Evolutionary conservation across 2,113 vertebrate species (phyloP), one percentile per base, ranked within the genome.

Genomic region (Hippocampus zosterae): DNA sequence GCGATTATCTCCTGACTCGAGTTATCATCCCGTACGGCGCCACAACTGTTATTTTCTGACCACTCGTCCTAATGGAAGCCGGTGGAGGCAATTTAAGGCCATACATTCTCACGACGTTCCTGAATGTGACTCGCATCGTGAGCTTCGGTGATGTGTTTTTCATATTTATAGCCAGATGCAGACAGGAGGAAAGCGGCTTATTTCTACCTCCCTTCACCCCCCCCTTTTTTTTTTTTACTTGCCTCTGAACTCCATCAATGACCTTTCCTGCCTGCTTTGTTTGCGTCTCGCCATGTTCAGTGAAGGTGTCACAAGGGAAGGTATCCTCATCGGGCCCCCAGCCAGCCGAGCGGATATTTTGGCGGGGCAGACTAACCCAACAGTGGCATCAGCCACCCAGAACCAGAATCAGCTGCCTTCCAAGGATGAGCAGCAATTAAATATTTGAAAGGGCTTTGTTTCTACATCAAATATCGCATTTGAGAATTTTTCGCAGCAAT

Each of bases 191-290:
- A 72, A 70, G 41, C 59, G 29, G 12, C n/a, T 65, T 18, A 70
- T 70, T 65, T 64, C 27, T n/a, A 19, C 42, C n/a, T 48, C 64
- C 59, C n/a, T n/a, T n/a, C n/a, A n/a, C n/a, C n/a, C n/a, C n/a
- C 18, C 46, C 46, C 42, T 2, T 13, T 42, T 44, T 37, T 41
- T 7, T 66, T 29, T 66, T 29, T 27, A 53, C 65, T 80, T 73
- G 77, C 81, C 80, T 88, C 90, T 80, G 77, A 87, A 77, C 75
- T 74, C 80, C 86, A 88, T 87, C 86, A 87, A 85, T 86, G 88
- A 88, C 70, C 48, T 89, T 87, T 89, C 80, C 83, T 81, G 70
- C 68, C 73, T 67, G 37, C 59, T 63, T 70, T 80, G 10, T 70
- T 79, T 84, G 81, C 69, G 57, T 75, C 80, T 72, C 72, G 71